A percentile compares a stretch with the other conserved stretches of the same genome.
Conservation (phyloP, 2,113 vertebrate genomes). For the Plecturocebus donacophilus region DNA sequence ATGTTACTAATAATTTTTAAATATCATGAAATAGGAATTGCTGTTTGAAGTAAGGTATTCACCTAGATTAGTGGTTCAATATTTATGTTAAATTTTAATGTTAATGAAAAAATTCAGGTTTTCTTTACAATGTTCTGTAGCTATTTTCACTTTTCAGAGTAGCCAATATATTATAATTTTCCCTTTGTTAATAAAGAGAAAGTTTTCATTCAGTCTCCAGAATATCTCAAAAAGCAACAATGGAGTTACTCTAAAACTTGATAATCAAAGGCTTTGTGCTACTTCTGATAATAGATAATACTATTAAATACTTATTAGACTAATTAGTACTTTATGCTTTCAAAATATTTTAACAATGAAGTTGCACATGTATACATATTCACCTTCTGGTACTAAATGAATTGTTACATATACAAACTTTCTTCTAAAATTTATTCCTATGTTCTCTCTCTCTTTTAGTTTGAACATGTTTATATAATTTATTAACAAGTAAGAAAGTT, state of each 20-base stretch:
- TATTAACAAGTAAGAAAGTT: neutral
- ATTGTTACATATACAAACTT: neutral
- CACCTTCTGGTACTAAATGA: neutral
- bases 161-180: neutral
- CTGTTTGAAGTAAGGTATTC: neutral
- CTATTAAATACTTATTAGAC: neutral
- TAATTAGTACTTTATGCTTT: conserved; percentile 15
- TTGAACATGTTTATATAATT: neutral
- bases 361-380: neutral
- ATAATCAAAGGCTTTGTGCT: neutral
- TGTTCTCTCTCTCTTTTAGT: neutral
- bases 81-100: neutral
- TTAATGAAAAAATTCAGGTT: neutral
- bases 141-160: conserved; percentile 47
- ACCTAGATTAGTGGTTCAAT: neutral
- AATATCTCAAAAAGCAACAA: neutral
- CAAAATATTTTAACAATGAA: conserved; percentile 1
- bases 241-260: neutral
- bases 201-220: neutral
- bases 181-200: neutral
- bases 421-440: neutral
- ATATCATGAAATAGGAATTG: neutral
- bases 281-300: neutral
- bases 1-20: neutral
- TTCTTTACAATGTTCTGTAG: neutral